These are phyloP conservation scores for Pilophorus perplexus DNA, from an alignment of 2,888 invertebrate species.

Conservation along the genomic window DNA sequence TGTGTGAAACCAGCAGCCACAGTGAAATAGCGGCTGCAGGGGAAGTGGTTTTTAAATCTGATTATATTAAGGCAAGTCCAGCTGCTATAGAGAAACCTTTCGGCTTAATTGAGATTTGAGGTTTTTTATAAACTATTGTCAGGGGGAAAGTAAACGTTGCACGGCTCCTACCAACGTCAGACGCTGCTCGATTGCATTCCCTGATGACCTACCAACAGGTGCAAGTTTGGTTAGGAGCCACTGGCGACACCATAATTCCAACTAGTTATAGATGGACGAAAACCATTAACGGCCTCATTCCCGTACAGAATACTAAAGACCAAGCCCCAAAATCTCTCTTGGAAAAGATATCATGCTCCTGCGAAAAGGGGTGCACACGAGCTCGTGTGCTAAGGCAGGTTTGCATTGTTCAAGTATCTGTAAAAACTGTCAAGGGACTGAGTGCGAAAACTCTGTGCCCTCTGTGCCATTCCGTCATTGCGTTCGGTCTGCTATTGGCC, in stretches of 20 bases:
- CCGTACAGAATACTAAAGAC: too few species aligned
- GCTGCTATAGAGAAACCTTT: too few species aligned
- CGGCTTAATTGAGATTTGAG: too few species aligned
- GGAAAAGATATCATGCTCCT: neutral
- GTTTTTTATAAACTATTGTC: neutral
- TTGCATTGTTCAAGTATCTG: neutral
- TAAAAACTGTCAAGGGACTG: neutral
- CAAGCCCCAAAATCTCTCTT: neutral
- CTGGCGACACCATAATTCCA: too few species aligned
- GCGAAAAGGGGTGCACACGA: neutral
- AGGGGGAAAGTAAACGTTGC: neutral
- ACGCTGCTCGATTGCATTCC: neutral
- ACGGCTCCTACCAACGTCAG: neutral
- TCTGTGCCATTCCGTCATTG: too few species aligned
- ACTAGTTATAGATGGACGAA: too few species aligned
- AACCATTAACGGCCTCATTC: too few species aligned
- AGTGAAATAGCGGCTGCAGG: neutral
- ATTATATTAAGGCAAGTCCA: too few species aligned
- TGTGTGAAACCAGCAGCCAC: neutral
- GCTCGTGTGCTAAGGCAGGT: neutral
- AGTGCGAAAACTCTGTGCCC: too few species aligned
- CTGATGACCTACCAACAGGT: too few species aligned
- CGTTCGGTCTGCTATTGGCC: too few species aligned
- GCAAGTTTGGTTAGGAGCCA: too few species aligned
- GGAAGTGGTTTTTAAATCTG: neutral